These are phyloP conservation scores for Sitophilus oryzae DNA, from an alignment of 1,140 invertebrate genomes.

Conservation along the genomic window DNA sequence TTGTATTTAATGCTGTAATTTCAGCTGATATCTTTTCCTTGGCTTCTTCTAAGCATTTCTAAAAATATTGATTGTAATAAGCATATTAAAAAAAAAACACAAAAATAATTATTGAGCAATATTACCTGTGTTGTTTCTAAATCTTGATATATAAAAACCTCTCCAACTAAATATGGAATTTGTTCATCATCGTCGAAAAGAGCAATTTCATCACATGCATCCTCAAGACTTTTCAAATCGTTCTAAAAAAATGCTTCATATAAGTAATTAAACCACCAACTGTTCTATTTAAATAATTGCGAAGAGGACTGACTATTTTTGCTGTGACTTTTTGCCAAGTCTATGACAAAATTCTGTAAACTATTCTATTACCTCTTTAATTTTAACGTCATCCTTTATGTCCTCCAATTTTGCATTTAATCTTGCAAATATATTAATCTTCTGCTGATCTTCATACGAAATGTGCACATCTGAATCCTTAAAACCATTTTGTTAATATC, in stretches of 20 bases:
- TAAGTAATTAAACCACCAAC: background rate
- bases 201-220: conserved; percentile 83
- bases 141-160: conserved; percentile 78
- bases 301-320: no score
- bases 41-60: conserved; percentile 69
- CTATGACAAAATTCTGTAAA: no score
- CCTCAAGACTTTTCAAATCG: conserved; percentile 85
- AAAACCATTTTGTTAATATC: conserved; percentile 29
- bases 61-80: no score
- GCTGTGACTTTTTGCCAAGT: no score
- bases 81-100: no score
- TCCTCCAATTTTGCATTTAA: conserved; percentile 89
- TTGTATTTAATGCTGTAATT: conserved; percentile 64
- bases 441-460: conserved; percentile 93
- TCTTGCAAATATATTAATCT: conserved; percentile 94
- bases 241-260: conserved; percentile 51
- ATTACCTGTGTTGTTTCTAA: conserved; percentile 68
- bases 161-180: conserved; percentile 82
- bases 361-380: conserved; percentile 61
- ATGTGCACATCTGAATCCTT: conserved; percentile 89
- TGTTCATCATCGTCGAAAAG: conserved; percentile 70
- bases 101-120: no score
- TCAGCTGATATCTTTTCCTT: conserved; percentile 67
- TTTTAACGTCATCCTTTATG: conserved; percentile 83
- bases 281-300: background rate